Evolutionary conservation across 2,113 vertebrate species (phyloP).

Genomic region (Nycticorax nycticorax): DNA sequence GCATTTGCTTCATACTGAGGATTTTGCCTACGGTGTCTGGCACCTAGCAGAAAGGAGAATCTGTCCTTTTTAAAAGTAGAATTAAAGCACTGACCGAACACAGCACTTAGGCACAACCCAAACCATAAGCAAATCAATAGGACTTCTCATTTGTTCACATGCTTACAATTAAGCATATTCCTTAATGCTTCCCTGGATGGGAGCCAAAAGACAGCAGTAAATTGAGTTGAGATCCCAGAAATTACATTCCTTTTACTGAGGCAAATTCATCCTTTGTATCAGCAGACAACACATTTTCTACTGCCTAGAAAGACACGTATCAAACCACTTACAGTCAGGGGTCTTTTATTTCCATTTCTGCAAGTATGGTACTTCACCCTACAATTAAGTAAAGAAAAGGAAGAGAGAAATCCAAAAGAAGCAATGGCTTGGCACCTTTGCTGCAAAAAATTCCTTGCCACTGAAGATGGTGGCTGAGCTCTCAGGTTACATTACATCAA

Average conservation of each 20-base stretch:
- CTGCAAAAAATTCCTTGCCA: neutral
- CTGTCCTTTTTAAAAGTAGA: neutral
- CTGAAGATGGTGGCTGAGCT: neutral
- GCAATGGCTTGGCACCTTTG: neutral
- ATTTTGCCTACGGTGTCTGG: neutral
- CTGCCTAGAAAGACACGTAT: neutral
- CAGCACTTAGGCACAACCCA: neutral
- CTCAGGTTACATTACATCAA: conserved; percentile 37
- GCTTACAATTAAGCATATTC: conserved; percentile 37
- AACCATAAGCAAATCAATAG: conserved; percentile 38
- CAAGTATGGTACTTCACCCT: neutral
- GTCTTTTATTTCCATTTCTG: neutral
- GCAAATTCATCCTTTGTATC: conserved; percentile 1
- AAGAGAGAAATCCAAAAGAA: neutral
- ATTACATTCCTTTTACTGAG: conserved; percentile 18
- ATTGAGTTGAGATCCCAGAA: conserved; percentile 42
- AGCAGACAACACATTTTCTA: neutral
- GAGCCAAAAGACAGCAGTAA: conserved; percentile 25
- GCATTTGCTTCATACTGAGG: rapidly evolving
- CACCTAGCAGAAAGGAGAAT: neutral
- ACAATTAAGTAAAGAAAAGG: neutral
- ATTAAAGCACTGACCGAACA: neutral
- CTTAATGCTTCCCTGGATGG: conserved; percentile 38
- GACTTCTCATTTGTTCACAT: conserved; percentile 17
- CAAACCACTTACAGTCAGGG: neutral